Conservation (phyloP, 2,888 invertebrate species). For the Tenthredo livida region DNA sequence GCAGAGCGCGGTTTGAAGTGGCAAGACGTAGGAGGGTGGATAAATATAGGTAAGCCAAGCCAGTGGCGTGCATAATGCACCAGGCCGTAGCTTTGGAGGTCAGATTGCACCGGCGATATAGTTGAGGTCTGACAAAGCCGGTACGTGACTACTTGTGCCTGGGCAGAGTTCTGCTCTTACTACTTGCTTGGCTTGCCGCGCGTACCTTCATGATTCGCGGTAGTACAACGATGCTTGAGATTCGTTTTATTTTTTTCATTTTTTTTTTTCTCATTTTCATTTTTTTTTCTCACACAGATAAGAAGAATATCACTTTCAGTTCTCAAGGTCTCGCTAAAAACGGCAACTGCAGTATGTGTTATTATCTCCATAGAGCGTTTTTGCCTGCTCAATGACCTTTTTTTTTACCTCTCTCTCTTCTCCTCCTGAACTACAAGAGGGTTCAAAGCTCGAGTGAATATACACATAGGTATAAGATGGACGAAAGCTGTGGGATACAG, state of each 20-base stretch:
- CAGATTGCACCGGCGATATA: slow-evolving; percentile 67
- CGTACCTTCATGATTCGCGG: background rate
- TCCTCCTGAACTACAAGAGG: background rate
- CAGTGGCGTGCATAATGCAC: slow-evolving; percentile 48
- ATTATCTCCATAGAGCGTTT: background rate
- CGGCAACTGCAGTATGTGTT: background rate
- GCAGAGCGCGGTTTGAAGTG: background rate
- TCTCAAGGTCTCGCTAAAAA: slow-evolving; percentile 20
- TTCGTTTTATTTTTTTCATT: background rate
- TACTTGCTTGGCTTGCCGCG: slow-evolving; percentile 48
- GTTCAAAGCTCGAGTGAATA: background rate
- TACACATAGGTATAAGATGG: background rate
- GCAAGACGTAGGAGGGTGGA: background rate
- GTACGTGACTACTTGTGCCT: slow-evolving; percentile 69
- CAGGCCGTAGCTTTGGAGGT: slow-evolving; percentile 62
- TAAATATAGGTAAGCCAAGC: background rate
- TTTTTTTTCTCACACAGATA: background rate
- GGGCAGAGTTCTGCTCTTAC: slow-evolving; percentile 61
- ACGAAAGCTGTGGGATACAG: background rate
- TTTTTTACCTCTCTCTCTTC: background rate
- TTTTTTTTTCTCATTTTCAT: background rate
- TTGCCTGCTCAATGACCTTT: background rate
- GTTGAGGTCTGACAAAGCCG: slow-evolving; percentile 67
- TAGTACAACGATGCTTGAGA: background rate
- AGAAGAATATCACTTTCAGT: slow-evolving; percentile 4